phyloP scores from a whole-genome alignment of 2,113 vertebrate genomes.

The Gymnobelideus leadbeateri region DNA sequence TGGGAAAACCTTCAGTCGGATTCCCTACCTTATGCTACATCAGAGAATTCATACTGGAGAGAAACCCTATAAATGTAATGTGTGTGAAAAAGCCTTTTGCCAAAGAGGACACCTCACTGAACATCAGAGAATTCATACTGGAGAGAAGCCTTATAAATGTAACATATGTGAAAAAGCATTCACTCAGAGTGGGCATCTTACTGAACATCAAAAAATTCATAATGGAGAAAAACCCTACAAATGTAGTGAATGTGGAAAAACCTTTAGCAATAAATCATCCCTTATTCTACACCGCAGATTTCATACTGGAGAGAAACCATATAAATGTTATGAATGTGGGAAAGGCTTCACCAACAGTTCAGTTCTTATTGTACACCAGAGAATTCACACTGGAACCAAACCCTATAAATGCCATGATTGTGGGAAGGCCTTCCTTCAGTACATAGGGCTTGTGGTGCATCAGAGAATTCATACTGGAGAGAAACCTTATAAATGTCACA shows the following conservation, averaged over 20 bases:
- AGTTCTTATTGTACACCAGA: slow-evolving; percentile 78
- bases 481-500: slow-evolving; percentile 78
- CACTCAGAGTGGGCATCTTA: slow-evolving; percentile 80
- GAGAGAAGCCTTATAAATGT: slow-evolving; percentile 82
- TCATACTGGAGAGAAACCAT: slow-evolving; percentile 81
- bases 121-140: slow-evolving; percentile 82
- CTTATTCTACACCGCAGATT: slow-evolving; percentile 80
- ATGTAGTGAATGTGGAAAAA: slow-evolving; percentile 81
- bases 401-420: slow-evolving; percentile 81
- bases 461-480: slow-evolving; percentile 80
- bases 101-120: slow-evolving; percentile 80
- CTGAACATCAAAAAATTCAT: slow-evolving; percentile 81
- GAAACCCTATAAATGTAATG: slow-evolving; percentile 78
- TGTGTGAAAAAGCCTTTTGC: slow-evolving; percentile 83
- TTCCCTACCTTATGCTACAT: slow-evolving; percentile 80
- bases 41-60: slow-evolving; percentile 81
- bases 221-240: slow-evolving; percentile 80
- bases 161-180: slow-evolving; percentile 81
- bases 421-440: slow-evolving; percentile 81
- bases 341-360: slow-evolving; percentile 80
- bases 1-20: slow-evolving; percentile 80
- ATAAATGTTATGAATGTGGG: slow-evolving; percentile 80
- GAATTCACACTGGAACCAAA: slow-evolving; percentile 81
- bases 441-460: slow-evolving; percentile 79
- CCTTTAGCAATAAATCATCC: slow-evolving; percentile 80